A percentile compares a stretch with the other conserved stretches of the same genome.
These are phyloP conservation scores for Perizoma affinitatum DNA, from an alignment of 2,888 invertebrate species.

Conservation along the genomic window DNA sequence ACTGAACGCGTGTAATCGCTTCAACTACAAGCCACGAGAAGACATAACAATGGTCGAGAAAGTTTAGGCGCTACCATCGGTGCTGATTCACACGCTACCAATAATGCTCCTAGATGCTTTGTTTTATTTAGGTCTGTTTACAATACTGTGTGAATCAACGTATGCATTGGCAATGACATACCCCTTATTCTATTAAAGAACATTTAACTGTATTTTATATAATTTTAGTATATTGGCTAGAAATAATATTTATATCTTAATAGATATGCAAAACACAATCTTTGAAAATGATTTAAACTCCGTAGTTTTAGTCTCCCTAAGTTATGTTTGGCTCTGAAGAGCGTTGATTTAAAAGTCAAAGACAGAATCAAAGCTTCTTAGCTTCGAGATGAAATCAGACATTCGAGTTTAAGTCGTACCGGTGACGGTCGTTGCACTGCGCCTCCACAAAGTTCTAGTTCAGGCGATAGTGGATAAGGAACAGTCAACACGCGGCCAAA, in stretches of 20 bases:
- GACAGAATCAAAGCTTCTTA: background rate
- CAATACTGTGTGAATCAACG: slow-evolving; percentile 17
- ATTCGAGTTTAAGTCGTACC: slow-evolving; percentile 50
- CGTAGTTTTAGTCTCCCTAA: too few relatives aligned
- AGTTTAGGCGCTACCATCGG: slow-evolving; percentile 50
- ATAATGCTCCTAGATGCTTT: slow-evolving; percentile 19
- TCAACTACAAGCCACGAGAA: slow-evolving; percentile 49
- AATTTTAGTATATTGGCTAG: too few relatives aligned
- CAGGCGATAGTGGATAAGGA: slow-evolving; percentile 77
- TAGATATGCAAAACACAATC: too few relatives aligned
- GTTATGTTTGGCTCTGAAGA: too few relatives aligned
- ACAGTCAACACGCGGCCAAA: slow-evolving; percentile 76
- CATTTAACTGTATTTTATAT: too few relatives aligned
- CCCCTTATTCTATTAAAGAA: background rate
- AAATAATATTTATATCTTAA: too few relatives aligned
- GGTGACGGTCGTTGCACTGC: slow-evolving; percentile 63
- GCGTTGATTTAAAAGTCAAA: too few relatives aligned
- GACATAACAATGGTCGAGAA: slow-evolving; percentile 58
- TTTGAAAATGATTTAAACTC: too few relatives aligned
- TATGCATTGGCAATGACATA: slow-evolving; percentile 10
- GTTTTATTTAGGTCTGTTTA: slow-evolving; percentile 17
- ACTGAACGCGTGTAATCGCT: slow-evolving; percentile 53
- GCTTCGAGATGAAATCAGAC: slow-evolving; percentile 10
- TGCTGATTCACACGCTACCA: slow-evolving; percentile 31
- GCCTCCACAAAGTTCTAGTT: slow-evolving; percentile 57